Evolutionary conservation across 2,797 vertebrate genomes (phyloP).

Genomic region (Hapalemur alaotrensis): DNA sequence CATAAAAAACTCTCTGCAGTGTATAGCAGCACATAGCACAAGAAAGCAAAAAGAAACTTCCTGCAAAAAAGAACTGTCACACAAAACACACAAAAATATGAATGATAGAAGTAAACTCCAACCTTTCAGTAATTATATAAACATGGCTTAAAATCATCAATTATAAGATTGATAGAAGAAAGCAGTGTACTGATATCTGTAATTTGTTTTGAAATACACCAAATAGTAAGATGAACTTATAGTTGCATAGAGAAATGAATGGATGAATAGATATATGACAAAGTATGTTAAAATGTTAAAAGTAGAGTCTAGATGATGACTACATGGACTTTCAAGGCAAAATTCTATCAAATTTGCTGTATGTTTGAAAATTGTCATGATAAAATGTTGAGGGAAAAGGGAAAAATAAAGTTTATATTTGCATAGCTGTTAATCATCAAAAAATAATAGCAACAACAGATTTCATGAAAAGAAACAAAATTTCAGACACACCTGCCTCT

Average conservation of each 20-base stretch:
- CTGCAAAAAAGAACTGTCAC: neutral
- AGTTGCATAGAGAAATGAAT: neutral
- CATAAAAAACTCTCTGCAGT: neutral
- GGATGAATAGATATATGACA: neutral
- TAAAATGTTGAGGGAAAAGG: neutral
- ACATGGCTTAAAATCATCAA: neutral
- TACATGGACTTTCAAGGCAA: neutral
- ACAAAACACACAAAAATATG: neutral
- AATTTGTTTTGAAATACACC: neutral
- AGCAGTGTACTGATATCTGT: neutral
- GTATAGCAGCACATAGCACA: neutral
- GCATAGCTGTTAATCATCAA: neutral
- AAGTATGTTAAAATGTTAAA: neutral
- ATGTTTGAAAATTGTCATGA: neutral
- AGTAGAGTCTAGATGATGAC: neutral
- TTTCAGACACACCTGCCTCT: neutral
- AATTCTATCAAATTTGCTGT: neutral
- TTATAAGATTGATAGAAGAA: neutral
- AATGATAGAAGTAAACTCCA: neutral
- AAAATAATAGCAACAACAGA: neutral
- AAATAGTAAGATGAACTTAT: neutral
- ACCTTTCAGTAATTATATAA: neutral
- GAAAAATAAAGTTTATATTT: neutral
- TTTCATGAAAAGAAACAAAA: neutral
- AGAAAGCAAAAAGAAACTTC: neutral